Evolutionary conservation across 2,113 vertebrate genomes (phyloP), one percentile per base, ranked within the genome.

Genomic region (Nothobranchius furzeri): DNA sequence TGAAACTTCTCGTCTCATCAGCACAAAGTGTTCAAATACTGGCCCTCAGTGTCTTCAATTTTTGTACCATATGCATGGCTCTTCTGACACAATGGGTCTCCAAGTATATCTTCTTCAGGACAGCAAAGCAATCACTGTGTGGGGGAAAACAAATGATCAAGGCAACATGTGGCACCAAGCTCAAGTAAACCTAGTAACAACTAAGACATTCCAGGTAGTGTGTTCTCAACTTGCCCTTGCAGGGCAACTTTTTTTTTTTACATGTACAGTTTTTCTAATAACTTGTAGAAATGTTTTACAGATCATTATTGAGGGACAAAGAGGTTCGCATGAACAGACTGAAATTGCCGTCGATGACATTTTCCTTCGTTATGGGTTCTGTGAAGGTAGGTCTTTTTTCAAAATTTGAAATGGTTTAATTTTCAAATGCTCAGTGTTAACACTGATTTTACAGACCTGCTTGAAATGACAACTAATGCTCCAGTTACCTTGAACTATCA

Each of bases 21-120:
- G 94, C 24, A 68, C 90, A 0, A 79, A 83, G 51, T 94, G 94
- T 70, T 68, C 72, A 8, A 77, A 70, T 3, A 36, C 81, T 49
- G 93, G 93, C 65, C 68, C 76, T 0, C 86, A 93, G 69, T 95
- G 95, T 85, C 89, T 95, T 67, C 90, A 91, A 73, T 95, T 95
- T 86, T 95, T 94, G 94, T 94, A 95, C 63, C 93, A 94, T 81
- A 95, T 95, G 91, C 91, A 93, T 0, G 93, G 94, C 30, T 76
- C 58, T 4, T 89, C 90, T 1, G 4, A 78, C 0, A 73, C 81
- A 12, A 95, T 95, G 94, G 88, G 88, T 43, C 86, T 95, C 55
- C 57, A 73, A 1, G 83, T 95, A 8, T 92, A 93, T 51, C 57
- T 91, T 12, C 12, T 88, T 24, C 78, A 93, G 12, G 61, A 78